Evolutionary conservation across 2,113 vertebrate genomes (phyloP), one percentile per base, ranked within the genome.

Genomic region (Centropus unirufus): DNA sequence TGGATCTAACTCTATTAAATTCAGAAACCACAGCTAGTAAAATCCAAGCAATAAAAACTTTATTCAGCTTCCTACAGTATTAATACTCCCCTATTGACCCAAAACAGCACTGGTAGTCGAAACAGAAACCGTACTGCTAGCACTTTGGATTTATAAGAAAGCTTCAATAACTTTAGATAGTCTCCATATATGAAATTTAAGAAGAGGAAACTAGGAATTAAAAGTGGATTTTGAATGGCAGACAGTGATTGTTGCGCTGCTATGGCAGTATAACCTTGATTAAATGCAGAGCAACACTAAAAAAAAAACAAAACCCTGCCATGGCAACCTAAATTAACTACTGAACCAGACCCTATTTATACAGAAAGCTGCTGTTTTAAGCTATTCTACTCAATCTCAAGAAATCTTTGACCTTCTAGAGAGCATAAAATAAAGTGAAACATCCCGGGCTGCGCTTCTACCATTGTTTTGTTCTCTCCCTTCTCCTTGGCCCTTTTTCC

Each of bases 11-110:
- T 94, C 93, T 96, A 97, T 82, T 93, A 97, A 97, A 97, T 90
- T 95, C 92, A 97, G 91, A 97, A 96, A 96, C 42, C 85, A 95
- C 93, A 97, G 96, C 96, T 92, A 96, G 90, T 96, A 97, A 97
- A 97, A 67, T 92, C 80, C 93, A 95, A 97, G 92, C 72, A 92
- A 96, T 97, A 97, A 97, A 96, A 95, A 76, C 69, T 61, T 83
- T 55, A 83, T 92, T 87, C 70, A 66, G 86, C 90, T 95, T 91
- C 92, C 90, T 96, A 80, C 85, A 90, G 92, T 55, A 94, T 63
- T 77, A 46, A 64, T 94, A 76, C 59, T 86, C 81, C 82, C 91
- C 81, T 89, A 73, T 94, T 90, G 92, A 94, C 95, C 69, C 68
- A 90, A 73, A 96, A 19, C 77, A 96, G 87, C 59, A 68, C 1